phyloP scores from a whole-genome alignment of 2,888 invertebrate genomes.

The Griposia aprilina region DNA sequence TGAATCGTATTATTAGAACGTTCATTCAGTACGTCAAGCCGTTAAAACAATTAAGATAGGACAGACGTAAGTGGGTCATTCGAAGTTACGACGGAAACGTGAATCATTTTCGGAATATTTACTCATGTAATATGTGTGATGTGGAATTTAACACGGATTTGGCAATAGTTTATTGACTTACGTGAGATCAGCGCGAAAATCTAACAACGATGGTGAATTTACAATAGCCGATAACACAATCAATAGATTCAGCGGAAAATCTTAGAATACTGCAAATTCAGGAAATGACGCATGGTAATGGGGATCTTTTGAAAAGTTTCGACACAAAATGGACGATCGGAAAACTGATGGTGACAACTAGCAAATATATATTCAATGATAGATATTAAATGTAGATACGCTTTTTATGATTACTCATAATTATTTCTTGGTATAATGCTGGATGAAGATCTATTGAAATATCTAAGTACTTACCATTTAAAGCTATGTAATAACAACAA shows the following conservation, averaged over 20 bases:
- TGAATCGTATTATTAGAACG: constrained; percentile 20
- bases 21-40: constrained; percentile 19
- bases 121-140: constrained; percentile 9
- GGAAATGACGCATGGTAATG: constrained; percentile 7
- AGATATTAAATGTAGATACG: background rate
- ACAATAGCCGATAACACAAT: background rate
- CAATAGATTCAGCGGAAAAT: constrained; percentile 19
- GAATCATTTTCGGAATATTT: constrained; percentile 41
- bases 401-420: background rate
- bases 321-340: background rate
- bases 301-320: background rate
- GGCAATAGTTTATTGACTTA: constrained; percentile 26
- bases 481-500: background rate
- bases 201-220: constrained; percentile 9
- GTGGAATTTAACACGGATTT: constrained; percentile 23
- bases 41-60: constrained; percentile 29
- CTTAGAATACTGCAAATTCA: background rate
- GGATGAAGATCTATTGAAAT: background rate
- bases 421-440: background rate
- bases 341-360: background rate
- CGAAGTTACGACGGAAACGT: constrained; percentile 31
- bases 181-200: constrained; percentile 50
- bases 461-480: background rate
- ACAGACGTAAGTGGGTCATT: constrained; percentile 28
- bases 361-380: no score